Conservation (phyloP, 2,113 vertebrate genomes). For the Platichthys stellatus region DNA sequence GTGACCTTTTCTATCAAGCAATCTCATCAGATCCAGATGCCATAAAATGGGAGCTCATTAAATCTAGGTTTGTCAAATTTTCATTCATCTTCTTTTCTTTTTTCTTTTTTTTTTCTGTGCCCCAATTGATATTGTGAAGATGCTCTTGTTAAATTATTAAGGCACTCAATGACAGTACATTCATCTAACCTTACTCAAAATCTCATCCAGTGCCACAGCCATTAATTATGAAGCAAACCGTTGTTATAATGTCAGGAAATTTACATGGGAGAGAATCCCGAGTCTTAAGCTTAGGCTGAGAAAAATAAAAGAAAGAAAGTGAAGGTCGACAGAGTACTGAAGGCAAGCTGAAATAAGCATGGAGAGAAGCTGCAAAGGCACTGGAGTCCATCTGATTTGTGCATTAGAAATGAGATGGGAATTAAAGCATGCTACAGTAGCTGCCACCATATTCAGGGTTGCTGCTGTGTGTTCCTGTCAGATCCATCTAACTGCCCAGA, state of each 20-base stretch:
- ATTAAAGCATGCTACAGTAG: constrained; percentile 46
- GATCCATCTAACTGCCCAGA: constrained; percentile 31
- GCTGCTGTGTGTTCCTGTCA: constrained; percentile 43
- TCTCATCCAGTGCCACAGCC: constrained; percentile 62
- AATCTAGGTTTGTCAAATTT: constrained; percentile 56
- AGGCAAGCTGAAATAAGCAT: constrained; percentile 39
- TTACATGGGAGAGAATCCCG: not conserved
- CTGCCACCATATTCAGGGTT: too few relatives aligned
- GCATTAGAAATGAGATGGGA: constrained; percentile 61
- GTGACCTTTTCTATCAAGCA: constrained; percentile 47
- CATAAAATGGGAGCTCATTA: constrained; percentile 40
- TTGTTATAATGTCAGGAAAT: constrained; percentile 30
- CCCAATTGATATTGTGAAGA: constrained; percentile 65
- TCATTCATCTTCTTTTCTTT: constrained; percentile 29
- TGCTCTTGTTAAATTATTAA: constrained; percentile 63
- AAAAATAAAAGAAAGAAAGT: constrained; percentile 21
- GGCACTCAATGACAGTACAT: constrained; percentile 69
- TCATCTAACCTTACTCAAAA: constrained; percentile 69
- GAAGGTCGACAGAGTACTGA: constrained; percentile 27
- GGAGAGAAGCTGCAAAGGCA: constrained; percentile 48
- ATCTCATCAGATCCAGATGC: constrained; percentile 42
- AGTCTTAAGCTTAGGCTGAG: constrained; percentile 1
- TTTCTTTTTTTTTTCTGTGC: not conserved
- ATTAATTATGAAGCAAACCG: constrained; percentile 19
- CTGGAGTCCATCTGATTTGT: constrained; percentile 59